Base-by-base conservation (phyloP, 2,113 vertebrate genomes). In the Elephas maximus region DNA sequence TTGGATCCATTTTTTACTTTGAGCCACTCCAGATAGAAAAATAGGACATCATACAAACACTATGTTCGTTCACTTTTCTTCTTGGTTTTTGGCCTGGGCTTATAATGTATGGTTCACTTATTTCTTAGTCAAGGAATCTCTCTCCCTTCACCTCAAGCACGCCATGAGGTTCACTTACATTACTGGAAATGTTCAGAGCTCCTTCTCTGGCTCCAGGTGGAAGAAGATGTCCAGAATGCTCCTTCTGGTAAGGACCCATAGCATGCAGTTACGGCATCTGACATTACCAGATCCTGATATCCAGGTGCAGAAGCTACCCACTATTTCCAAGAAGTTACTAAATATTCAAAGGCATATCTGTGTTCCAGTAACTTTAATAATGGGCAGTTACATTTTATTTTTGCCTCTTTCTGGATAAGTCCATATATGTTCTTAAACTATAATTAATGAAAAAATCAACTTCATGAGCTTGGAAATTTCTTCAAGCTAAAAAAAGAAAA, bases 391-490 rank as follows among this genome's bases (percentile, higher is more conserved):
- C 23, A 41, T 73, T 84, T 71, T 77, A 33, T 15, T 65, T 96
- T 95, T 94, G 0, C 10, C 17, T 88, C 20, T 96, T 97, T 96
- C 57, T 90, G 65, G 24, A 21, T 82, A 83, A 83, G 57, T 79
- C 51, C 79, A 80, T 88, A 26, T 44, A 69, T 45, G 10, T 51
- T 73, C 57, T 93, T 94, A 93, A 84, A 63, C 41, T 93, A 53
- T 73, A 69, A 81, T 51, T 93, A 51, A 94, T 80, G 69, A 92
- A 57, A 95, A 80, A 95, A 84, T 15, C 51, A 92, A 88, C n/a
- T 93, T 90, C 7, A 37, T 57, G 28, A 37, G 78, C 41, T 30
- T 90, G 41, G 44, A 93, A 73, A 89, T 71, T 76, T 41, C 21
- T 69, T 81, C 60, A 45, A 62, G 28, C 45, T 45, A 67, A 8